phyloP scores from a whole-genome alignment of 2,113 vertebrate genomes.

The Nothoprocta perdicaria region DNA sequence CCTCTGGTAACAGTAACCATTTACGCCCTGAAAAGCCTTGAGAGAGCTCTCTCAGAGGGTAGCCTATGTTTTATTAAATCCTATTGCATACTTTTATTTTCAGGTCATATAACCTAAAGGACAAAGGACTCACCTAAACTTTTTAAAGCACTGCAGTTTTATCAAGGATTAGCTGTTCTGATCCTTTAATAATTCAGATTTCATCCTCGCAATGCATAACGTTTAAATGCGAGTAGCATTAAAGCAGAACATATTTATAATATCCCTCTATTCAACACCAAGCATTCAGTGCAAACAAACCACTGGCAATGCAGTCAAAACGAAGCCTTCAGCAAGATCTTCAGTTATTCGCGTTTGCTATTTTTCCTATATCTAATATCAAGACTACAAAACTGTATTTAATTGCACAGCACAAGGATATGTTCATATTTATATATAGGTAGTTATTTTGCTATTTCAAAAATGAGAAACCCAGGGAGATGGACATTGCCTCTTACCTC shows the following conservation, averaged over 20 bases:
- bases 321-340: background rate
- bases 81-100: slow-evolving; percentile 58
- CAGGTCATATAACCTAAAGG: slow-evolving; percentile 65
- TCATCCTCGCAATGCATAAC: background rate
- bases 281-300: slow-evolving; percentile 11
- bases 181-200: slow-evolving; percentile 58
- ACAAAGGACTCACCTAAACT: slow-evolving; percentile 43
- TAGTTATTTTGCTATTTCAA: background rate
- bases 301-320: background rate
- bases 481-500: background rate
- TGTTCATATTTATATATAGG: background rate
- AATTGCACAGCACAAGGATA: background rate
- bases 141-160: slow-evolving; percentile 38
- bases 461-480: background rate
- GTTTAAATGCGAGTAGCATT: slow-evolving; percentile 38
- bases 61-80: slow-evolving; percentile 70
- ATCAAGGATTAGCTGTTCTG: slow-evolving; percentile 32
- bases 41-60: slow-evolving; percentile 29
- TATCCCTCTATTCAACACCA: background rate
- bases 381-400: background rate
- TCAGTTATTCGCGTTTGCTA: background rate
- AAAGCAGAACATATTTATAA: background rate
- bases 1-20: slow-evolving; percentile 66
- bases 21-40: slow-evolving; percentile 65
- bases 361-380: background rate